These are phyloP conservation scores for Hoplostethus atlanticus DNA, from an alignment of 2,797 vertebrate species.

Conservation along the genomic window DNA sequence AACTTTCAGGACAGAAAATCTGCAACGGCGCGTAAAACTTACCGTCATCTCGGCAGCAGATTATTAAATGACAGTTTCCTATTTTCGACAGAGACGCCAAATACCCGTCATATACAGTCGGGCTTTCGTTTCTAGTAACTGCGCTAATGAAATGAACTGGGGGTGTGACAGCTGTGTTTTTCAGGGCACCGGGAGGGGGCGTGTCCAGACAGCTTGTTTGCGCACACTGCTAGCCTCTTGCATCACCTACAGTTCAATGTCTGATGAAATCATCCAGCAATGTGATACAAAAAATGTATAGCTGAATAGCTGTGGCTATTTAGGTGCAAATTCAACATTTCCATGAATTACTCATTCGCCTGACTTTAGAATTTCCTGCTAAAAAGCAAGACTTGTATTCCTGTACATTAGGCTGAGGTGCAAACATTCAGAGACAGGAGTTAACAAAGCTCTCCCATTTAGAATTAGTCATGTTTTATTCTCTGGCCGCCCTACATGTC, in stretches of 20 bases:
- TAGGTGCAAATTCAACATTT: background rate
- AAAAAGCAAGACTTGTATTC: background rate
- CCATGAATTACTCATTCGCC: background rate
- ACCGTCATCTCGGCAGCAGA: constrained; percentile 47
- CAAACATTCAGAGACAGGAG: too few relatives aligned
- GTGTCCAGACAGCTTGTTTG: constrained; percentile 64
- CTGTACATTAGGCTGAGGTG: too few relatives aligned
- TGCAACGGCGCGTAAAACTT: constrained; percentile 36
- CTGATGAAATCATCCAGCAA: constrained; percentile 76
- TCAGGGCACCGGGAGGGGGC: constrained; percentile 63
- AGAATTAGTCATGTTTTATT: too few relatives aligned
- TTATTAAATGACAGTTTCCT: background rate
- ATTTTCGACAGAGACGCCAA: background rate
- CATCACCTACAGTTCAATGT: constrained; percentile 69
- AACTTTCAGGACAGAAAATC: constrained; percentile 3
- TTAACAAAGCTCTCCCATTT: too few relatives aligned
- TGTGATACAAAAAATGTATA: background rate
- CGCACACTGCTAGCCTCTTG: constrained; percentile 69
- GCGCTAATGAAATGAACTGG: background rate
- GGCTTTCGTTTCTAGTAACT: background rate
- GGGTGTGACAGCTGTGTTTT: constrained; percentile 46
- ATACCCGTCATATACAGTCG: background rate
- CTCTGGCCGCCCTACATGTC: background rate
- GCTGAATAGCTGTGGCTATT: constrained; percentile 5
- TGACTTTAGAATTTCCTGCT: background rate